Evolutionary conservation across 2,888 invertebrate genomes (phyloP).

Genomic region (Agriopis leucophaearia): DNA sequence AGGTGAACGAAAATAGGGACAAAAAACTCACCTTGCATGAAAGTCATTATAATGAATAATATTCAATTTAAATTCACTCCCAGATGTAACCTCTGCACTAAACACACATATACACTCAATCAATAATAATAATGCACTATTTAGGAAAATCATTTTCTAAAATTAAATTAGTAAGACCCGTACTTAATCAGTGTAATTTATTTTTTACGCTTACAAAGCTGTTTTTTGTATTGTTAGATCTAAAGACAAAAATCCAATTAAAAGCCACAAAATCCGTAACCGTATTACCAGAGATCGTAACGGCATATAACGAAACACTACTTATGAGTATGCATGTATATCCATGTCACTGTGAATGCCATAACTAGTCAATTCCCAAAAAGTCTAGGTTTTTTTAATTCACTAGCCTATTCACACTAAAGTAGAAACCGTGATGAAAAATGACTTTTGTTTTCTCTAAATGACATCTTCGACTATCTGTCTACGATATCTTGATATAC

Average conservation of each 20-base stretch:
- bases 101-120: slow-evolving; percentile 9
- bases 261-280: not conserved
- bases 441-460: too few species aligned
- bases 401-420: not conserved
- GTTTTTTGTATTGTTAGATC: too few species aligned
- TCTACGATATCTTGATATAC: too few species aligned
- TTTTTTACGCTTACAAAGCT: not conserved
- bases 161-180: not conserved
- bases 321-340: not conserved
- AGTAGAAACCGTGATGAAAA: too few species aligned
- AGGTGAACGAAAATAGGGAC: not conserved
- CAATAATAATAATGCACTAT: slow-evolving; percentile 1
- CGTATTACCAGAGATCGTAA: not conserved
- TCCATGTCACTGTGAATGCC: not conserved
- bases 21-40: slow-evolving; percentile 81
- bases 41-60: slow-evolving; percentile 87
- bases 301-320: not conserved
- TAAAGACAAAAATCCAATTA: not conserved
- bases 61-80: slow-evolving; percentile 81
- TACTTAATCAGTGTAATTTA: not conserved
- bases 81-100: slow-evolving; percentile 61
- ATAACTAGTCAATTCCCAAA: not conserved
- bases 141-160: slow-evolving; percentile 10
- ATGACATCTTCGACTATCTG: too few species aligned
- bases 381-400: not conserved